Conservation (phyloP, 30 jellyfish, hydroid and myxozoan species). For the Mastigias papua region DNA sequence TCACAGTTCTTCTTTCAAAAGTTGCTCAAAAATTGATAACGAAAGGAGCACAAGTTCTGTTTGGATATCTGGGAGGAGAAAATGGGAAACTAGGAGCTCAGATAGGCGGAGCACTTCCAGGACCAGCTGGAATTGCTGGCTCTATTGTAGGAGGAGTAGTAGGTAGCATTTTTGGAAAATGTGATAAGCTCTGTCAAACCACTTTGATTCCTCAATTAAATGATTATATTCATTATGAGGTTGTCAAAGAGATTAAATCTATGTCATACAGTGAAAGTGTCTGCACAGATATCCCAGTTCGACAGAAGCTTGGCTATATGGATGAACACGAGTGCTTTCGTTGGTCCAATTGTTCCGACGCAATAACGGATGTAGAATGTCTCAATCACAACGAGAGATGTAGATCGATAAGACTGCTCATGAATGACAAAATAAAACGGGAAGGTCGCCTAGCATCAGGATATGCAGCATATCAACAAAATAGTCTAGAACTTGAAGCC, state of each 20-base stretch:
- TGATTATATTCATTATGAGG: conserved; percentile 19
- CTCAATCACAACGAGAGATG: conserved; percentile 46
- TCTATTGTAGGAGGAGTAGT: conserved; percentile 70
- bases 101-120: conserved; percentile 62
- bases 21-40: neutral
- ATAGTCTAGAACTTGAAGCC: conserved; percentile 34
- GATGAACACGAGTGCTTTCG: conserved; percentile 55
- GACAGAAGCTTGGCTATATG: conserved; percentile 41
- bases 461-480: conserved; percentile 21
- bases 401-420: neutral
- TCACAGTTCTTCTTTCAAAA: neutral
- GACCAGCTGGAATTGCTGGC: conserved; percentile 74
- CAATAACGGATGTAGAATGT: conserved; percentile 39
- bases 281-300: conserved; percentile 34
- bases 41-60: conserved; percentile 20
- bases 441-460: neutral
- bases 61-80: conserved; percentile 61
- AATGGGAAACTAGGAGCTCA: conserved; percentile 63
- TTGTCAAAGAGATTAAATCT: conserved; percentile 6
- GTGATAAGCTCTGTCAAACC: conserved; percentile 53
- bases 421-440: conserved; percentile 18
- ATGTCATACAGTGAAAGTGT: conserved; percentile 28
- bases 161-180: conserved; percentile 74
- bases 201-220: conserved; percentile 23
- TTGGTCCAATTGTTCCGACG: conserved; percentile 56